Base-by-base conservation (phyloP, 2,113 vertebrate species). In the Cyprinodon brontotheroides region DNA sequence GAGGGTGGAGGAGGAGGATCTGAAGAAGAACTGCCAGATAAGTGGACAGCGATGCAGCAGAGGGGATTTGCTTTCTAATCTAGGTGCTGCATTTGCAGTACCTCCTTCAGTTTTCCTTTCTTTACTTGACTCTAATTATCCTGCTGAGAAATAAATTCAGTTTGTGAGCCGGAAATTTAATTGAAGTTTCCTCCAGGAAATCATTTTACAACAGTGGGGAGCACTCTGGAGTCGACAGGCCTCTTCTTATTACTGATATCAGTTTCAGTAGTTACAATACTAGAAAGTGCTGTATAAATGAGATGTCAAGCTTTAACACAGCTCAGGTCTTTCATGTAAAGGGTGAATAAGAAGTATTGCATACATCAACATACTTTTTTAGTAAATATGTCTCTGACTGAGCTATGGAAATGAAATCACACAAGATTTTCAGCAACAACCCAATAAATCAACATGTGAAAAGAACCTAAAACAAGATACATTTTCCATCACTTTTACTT, bases 111-210 rank as follows among this genome's bases (percentile, higher is more conserved):
- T 76, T 84, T 75, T 65, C 71, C 37, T 65, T 17, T 48, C 72
- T 76, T 70, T 59, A 72, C 80, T 75, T 59, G 14, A 14, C 47
- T 81, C 73, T 84, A 87, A 87, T 81, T 77, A 84, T 76, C 79
- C 81, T 74, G 72, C 85, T 45, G 75, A 84, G 81, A 65, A 79
- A 87, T 74, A 82, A 81, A 84, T 60, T 71, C 63, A 22, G 14
- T 82, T 84, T 65, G 64, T 81, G 59, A 41, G 78, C 73, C 3
- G 62, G 72, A 87, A 73, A 76, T 79, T 76, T 77, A 87, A 87
- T 76, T 81, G 65, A 81, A 72, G 81, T 73, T 84, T 87, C 75
- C 69, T 61, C 9, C 0, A 79, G 81, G 85, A 77, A 76, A 81
- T 68, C 2, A 64, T 81, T 75, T 81, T 57, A 48, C 22, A n/a